Conservation (phyloP, 2,888 invertebrate genomes). For the Ormyrus rosae region DNA sequence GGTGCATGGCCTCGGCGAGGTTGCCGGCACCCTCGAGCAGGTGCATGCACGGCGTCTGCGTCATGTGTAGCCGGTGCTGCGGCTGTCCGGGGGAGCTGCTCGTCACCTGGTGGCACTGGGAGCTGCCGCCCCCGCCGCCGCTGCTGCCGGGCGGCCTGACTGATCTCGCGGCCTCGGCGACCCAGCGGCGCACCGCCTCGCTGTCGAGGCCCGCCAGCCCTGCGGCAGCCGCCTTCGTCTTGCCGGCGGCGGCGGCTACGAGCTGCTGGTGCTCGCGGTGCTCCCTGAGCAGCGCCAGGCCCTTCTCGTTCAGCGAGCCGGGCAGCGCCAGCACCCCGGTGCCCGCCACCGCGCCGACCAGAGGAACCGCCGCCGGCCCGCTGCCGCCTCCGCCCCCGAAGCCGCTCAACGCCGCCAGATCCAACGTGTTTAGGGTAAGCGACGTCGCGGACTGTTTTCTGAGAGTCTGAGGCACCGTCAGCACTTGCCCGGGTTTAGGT, state of each 20-base stretch:
- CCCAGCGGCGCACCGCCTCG: constrained; percentile 80
- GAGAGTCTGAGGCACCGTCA: not conserved
- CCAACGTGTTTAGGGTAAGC: constrained; percentile 64
- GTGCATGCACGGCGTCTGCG: constrained; percentile 74
- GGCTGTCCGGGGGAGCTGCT: constrained; percentile 49
- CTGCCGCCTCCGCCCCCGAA: constrained; percentile 60
- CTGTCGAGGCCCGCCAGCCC: constrained; percentile 81
- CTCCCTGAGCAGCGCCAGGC: constrained; percentile 64
- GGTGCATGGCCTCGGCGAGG: constrained; percentile 68
- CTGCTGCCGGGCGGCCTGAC: constrained; percentile 68
- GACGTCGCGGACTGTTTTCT: not conserved
- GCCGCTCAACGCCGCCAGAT: constrained; percentile 65
- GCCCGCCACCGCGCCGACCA: constrained; percentile 73
- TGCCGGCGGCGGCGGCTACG: constrained; percentile 72
- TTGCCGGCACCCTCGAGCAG: constrained; percentile 72
- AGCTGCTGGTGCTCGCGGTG: constrained; percentile 48
- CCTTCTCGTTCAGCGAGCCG: constrained; percentile 72
- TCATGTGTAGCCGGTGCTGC: constrained; percentile 66
- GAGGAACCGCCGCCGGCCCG: constrained; percentile 68
- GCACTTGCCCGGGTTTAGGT: too few relatives aligned
- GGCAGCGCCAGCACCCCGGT: constrained; percentile 74
- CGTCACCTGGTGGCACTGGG: constrained; percentile 62
- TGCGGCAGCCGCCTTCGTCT: constrained; percentile 77
- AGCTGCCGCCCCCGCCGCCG: constrained; percentile 53
- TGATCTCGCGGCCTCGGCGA: constrained; percentile 78